phyloP scores from a whole-genome alignment of 2,797 vertebrate species.

The Heliangelus exortis region DNA sequence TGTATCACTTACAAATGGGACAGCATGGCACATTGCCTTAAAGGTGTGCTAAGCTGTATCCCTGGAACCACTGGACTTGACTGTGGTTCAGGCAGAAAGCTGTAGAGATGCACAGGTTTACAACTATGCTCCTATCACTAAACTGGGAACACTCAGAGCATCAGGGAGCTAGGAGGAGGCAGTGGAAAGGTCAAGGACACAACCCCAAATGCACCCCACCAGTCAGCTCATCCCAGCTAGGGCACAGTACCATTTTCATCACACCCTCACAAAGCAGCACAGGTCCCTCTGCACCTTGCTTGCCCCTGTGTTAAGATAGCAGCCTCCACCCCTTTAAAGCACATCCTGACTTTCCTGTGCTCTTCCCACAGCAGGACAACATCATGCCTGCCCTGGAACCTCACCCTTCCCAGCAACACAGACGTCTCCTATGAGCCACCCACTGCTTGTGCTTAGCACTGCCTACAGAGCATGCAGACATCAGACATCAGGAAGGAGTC shows the following conservation, averaged over 20 bases:
- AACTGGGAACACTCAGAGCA: neutral
- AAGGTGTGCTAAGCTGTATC: neutral
- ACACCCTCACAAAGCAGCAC: neutral
- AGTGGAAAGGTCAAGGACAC: neutral
- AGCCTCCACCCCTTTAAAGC: neutral
- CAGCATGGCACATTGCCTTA: neutral
- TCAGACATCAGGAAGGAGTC: neutral
- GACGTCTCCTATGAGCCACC: constrained; percentile 26
- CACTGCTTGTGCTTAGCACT: constrained; percentile 48
- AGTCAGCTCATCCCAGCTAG: neutral
- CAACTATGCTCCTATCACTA: neutral
- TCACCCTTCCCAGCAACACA: constrained; percentile 55
- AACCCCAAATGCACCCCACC: fast-evolving
- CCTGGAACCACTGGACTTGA: neutral
- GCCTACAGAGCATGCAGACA: neutral
- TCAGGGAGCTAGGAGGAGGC: neutral
- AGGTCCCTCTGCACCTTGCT: neutral
- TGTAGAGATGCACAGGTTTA: neutral
- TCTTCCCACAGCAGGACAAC: constrained; percentile 68
- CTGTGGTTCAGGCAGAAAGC: neutral
- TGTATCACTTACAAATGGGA: neutral
- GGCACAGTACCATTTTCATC: neutral
- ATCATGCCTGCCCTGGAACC: constrained; percentile 65
- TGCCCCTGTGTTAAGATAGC: neutral
- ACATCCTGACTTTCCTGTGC: neutral